Percentiles rank a stretch among this genome's conserved stretches.
Conservation (phyloP, 1,140 invertebrate species). For the Mactra quadrangularis region DNA sequence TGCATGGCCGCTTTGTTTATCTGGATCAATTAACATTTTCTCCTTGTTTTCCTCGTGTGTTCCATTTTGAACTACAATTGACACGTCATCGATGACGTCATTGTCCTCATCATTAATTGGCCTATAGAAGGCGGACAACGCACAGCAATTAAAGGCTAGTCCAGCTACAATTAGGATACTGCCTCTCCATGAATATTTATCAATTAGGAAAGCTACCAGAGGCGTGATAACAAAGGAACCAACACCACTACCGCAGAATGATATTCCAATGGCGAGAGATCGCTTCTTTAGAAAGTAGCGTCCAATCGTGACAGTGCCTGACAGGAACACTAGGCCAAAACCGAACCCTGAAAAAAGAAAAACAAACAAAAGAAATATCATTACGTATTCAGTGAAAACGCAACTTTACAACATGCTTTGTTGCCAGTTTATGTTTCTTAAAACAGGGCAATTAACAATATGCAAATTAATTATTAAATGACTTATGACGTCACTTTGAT, state of each 20-base stretch:
- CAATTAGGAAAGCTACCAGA: conserved; percentile 87
- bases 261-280: conserved; percentile 98
- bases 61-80: too few species aligned
- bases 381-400: too few species aligned
- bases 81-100: background rate
- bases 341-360: conserved; percentile 34
- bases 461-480: too few species aligned
- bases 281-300: conserved; percentile 99
- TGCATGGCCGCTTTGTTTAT: too few species aligned
- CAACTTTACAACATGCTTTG: too few species aligned
- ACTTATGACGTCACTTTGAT: too few species aligned
- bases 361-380: too few species aligned
- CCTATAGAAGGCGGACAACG: conserved; percentile 45
- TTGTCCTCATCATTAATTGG: background rate
- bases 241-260: conserved; percentile 97
- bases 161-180: conserved; percentile 88
- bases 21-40: too few species aligned
- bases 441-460: too few species aligned
- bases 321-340: conserved; percentile 12
- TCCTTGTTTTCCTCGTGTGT: too few species aligned
- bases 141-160: conserved; percentile 90
- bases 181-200: conserved; percentile 88
- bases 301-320: conserved; percentile 25
- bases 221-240: conserved; percentile 89
- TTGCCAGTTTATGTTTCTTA: too few species aligned